Percentiles rank a stretch among this genome's conserved stretches.
phyloP scores from a whole-genome alignment of 2,797 vertebrate species.

The Sebastes nivosus region DNA sequence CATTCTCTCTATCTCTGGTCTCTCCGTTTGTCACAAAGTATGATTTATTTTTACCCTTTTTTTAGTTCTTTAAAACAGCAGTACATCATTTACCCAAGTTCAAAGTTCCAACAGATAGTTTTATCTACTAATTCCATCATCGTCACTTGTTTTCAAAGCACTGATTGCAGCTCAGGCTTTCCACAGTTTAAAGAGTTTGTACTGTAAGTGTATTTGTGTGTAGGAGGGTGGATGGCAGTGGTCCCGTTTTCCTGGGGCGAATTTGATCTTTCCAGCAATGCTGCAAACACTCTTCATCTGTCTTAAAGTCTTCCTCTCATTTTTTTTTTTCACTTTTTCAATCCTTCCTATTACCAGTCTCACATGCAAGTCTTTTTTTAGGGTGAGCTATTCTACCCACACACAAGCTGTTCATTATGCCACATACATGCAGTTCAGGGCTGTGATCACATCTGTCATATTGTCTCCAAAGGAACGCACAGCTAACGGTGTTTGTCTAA shows the following conservation, averaged over 20 bases:
- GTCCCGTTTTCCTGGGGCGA: conserved; percentile 60
- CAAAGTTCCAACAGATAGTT: neutral
- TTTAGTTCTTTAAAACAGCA: neutral
- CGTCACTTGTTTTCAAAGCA: conserved; percentile 3
- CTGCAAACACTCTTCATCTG: conserved; percentile 54
- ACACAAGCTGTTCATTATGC: conserved; percentile 69
- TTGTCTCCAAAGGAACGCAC: conserved; percentile 44
- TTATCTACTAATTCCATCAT: neutral
- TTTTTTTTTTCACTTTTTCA: conserved; percentile 38
- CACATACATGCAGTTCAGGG: conserved; percentile 51
- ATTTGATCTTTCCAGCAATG: conserved; percentile 53
- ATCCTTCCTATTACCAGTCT: conserved; percentile 49
- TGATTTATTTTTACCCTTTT: neutral
- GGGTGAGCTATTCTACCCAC: conserved; percentile 67
- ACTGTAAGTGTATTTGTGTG: conserved; percentile 42
- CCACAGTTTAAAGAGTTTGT: conserved; percentile 28
- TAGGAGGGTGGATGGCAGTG: conserved; percentile 64
- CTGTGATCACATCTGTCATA: conserved; percentile 70
- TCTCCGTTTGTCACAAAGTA: neutral
- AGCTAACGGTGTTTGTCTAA: conserved; percentile 22
- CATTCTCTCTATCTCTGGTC: neutral
- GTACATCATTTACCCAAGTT: neutral
- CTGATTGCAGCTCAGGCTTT: conserved; percentile 10
- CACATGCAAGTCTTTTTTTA: conserved; percentile 66
- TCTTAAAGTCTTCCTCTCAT: conserved; percentile 52